A percentile compares a stretch with the other conserved stretches of the same genome.
phyloP scores from a whole-genome alignment of 1,140 invertebrate genomes.

The Melanaphis sacchari region DNA sequence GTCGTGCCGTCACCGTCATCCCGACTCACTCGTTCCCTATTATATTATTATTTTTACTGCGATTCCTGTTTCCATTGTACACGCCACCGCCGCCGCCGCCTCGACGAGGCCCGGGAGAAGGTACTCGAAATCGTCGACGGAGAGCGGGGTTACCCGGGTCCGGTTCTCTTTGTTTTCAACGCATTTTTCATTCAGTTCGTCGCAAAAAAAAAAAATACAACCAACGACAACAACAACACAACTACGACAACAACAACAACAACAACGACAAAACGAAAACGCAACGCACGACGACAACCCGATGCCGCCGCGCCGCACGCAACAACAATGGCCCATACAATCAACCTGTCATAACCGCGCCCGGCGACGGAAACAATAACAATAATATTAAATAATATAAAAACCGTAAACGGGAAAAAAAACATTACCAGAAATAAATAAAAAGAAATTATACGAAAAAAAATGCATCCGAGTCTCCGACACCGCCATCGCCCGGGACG shows the following conservation, averaged over 20 bases:
- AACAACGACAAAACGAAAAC: not conserved
- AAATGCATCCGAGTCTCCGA: not conserved
- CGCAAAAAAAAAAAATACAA: conserved; percentile 12
- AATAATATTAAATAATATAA: not conserved
- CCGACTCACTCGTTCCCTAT: not conserved
- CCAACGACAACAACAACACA: not conserved
- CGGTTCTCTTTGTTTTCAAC: conserved; percentile 36
- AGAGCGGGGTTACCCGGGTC: not conserved
- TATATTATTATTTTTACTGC: conserved; percentile 28
- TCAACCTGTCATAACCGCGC: conserved; percentile 32
- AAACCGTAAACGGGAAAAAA: not conserved
- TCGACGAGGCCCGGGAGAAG: not conserved
- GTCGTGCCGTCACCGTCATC: not conserved
- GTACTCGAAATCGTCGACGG: not conserved
- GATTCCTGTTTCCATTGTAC: conserved; percentile 43
- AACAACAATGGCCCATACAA: conserved; percentile 19
- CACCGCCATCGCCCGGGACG: not conserved
- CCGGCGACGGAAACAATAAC: not conserved
- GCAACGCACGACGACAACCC: not conserved
- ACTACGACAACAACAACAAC: not conserved
- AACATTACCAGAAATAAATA: not conserved
- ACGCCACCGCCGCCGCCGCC: not conserved
- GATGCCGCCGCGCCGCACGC: not conserved
- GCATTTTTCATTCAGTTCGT: conserved; percentile 15
- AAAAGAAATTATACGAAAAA: not conserved